Percentiles rank a stretch among this genome's conserved stretches.
Conservation (phyloP, 2,888 invertebrate species). For the Drosophila infuscata region DNA sequence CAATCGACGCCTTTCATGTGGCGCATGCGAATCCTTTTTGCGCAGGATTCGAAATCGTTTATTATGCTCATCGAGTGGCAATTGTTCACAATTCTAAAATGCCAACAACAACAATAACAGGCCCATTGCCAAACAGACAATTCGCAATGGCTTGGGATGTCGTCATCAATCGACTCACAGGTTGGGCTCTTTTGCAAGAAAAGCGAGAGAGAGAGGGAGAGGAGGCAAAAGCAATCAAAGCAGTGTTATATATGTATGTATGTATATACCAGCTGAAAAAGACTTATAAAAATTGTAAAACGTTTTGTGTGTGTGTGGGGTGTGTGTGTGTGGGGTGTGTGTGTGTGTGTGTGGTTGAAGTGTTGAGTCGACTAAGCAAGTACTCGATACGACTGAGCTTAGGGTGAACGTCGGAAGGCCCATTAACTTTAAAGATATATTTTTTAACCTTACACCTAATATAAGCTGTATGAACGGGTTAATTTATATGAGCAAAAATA, state of each 20-base stretch:
- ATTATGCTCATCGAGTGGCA: constrained; percentile 60
- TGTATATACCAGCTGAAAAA: constrained; percentile 31
- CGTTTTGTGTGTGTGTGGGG: constrained; percentile 40
- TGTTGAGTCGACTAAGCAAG: constrained; percentile 31
- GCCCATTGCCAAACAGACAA: constrained; percentile 51
- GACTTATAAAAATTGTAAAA: constrained; percentile 79
- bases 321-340: not conserved
- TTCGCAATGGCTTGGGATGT: constrained; percentile 44
- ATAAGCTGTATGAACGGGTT: not conserved
- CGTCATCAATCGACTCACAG: constrained; percentile 69
- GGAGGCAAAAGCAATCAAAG: constrained; percentile 65
- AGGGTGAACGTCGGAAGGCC: not conserved
- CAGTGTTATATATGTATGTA: constrained; percentile 24
- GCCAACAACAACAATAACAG: constrained; percentile 12
- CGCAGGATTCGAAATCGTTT: constrained; percentile 36
- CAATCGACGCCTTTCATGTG: constrained; percentile 43
- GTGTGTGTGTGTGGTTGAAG: not conserved
- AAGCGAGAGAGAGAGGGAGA: not conserved
- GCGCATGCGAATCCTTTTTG: constrained; percentile 27
- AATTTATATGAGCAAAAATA: not conserved
- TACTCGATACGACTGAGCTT: constrained; percentile 19
- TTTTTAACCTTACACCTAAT: not conserved
- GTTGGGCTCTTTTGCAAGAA: not conserved
- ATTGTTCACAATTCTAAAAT: constrained; percentile 62
- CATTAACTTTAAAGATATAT: not conserved